phyloP scores from a whole-genome alignment of 2,797 vertebrate species.

The Forpus xanthops region DNA sequence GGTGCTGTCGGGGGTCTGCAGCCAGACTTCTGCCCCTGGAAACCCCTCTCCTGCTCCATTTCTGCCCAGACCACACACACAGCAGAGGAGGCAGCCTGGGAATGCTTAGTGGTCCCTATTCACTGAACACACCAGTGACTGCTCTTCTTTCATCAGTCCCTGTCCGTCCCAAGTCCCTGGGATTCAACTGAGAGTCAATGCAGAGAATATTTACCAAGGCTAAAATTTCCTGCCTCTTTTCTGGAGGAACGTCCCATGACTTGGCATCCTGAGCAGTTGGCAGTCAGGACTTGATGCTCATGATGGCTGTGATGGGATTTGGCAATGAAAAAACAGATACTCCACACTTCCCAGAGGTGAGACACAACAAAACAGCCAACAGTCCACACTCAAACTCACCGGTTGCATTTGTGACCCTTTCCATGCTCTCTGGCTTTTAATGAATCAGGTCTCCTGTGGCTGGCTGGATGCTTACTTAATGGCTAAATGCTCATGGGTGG shows the following conservation, averaged over 20 bases:
- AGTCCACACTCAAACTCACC: background rate
- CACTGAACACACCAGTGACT: background rate
- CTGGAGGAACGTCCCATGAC: background rate
- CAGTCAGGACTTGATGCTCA: background rate
- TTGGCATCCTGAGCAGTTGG: background rate
- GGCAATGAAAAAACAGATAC: background rate
- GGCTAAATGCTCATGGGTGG: background rate
- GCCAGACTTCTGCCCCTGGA: background rate
- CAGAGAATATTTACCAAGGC: background rate
- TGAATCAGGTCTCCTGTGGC: constrained; percentile 58
- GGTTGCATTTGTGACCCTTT: background rate
- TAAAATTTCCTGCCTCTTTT: background rate
- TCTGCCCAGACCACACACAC: too few species aligned
- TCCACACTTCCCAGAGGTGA: background rate
- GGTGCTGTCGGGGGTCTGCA: background rate
- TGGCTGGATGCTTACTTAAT: background rate
- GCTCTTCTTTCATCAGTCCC: background rate
- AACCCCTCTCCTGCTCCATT: background rate
- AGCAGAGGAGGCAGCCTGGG: background rate
- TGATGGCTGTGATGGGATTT: background rate
- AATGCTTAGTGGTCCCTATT: background rate
- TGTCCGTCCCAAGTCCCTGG: too few species aligned
- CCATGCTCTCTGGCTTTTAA: constrained; percentile 58
- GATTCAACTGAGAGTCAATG: background rate
- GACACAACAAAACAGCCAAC: background rate